These are phyloP conservation scores for Cyclopterus lumpus DNA, from an alignment of 2,797 vertebrate species.

Conservation along the genomic window DNA sequence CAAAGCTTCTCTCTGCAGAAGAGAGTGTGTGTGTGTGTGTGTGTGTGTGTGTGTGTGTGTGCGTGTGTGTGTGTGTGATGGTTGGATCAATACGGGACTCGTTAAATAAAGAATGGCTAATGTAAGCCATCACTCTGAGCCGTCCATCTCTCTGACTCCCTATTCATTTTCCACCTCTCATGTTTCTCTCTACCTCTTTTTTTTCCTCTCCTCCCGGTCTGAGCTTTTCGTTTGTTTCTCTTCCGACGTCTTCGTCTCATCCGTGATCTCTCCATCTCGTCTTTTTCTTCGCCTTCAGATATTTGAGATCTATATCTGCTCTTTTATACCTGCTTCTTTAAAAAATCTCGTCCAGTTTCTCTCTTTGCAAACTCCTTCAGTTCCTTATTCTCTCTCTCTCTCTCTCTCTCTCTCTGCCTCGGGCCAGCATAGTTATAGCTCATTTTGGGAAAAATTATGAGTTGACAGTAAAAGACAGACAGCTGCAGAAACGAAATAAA, in stretches of 20 bases:
- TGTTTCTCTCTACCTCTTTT: constrained; percentile 22
- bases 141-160: constrained; percentile 29
- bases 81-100: constrained; percentile 55
- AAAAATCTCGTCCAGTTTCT: not conserved
- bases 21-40: constrained; percentile 15
- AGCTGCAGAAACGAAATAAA: not conserved
- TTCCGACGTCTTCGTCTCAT: not conserved
- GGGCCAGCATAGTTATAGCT: not conserved
- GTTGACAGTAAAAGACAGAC: constrained; percentile 10
- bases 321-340: not conserved
- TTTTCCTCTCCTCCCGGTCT: constrained; percentile 30
- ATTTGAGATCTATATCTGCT: not conserved
- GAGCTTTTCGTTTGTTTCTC: not conserved
- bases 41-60: constrained; percentile 2
- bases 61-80: not conserved
- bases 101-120: constrained; percentile 66
- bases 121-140: constrained; percentile 60
- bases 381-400: not conserved
- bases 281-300: not conserved
- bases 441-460: constrained; percentile 16
- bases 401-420: not conserved
- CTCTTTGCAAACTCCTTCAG: not conserved
- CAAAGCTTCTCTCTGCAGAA: constrained; percentile 20
- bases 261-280: not conserved
- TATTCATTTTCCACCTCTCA: constrained; percentile 37